These are phyloP conservation scores for Zoroaster sp. DNA, from an alignment of 53 echinoderm and acorn worm species.

Conservation along the genomic window DNA sequence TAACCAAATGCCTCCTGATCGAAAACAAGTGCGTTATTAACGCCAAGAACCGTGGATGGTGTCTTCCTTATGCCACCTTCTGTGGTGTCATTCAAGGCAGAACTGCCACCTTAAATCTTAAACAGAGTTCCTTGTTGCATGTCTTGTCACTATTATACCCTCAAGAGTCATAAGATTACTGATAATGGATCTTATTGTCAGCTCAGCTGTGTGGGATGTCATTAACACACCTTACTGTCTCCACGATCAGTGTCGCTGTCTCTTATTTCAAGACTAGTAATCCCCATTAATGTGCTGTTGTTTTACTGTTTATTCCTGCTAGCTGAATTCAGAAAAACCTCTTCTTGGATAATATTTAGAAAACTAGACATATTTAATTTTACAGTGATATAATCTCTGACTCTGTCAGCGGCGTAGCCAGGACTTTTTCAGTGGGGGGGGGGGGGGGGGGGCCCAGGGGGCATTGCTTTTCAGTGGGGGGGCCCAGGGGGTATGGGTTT, in stretches of 20 bases:
- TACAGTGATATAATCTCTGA: no score
- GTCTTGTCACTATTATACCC: not conserved
- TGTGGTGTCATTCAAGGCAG: not conserved
- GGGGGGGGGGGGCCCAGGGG: no score
- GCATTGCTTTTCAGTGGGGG: no score
- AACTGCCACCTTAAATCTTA: not conserved
- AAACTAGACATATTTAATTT: no score
- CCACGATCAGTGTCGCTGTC: not conserved
- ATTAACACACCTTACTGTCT: not conserved
- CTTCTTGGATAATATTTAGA: no score
- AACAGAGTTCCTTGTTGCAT: not conserved
- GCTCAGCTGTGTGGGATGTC: not conserved
- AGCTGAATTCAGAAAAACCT: no score
- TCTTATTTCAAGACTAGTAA: not conserved
- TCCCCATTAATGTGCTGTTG: not conserved
- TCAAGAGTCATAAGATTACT: not conserved
- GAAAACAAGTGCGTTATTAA: constrained; percentile 13
- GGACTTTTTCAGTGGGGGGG: no score
- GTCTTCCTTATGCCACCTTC: not conserved
- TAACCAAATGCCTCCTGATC: not conserved
- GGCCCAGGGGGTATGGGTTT: no score
- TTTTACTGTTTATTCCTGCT: not conserved
- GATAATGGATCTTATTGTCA: not conserved
- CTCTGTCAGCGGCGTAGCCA: no score
- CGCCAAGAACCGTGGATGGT: not conserved